Evolutionary conservation across 2,888 invertebrate genomes (phyloP), one percentile per base, ranked within the genome.

Genomic region (Sphinx pinastri): DNA sequence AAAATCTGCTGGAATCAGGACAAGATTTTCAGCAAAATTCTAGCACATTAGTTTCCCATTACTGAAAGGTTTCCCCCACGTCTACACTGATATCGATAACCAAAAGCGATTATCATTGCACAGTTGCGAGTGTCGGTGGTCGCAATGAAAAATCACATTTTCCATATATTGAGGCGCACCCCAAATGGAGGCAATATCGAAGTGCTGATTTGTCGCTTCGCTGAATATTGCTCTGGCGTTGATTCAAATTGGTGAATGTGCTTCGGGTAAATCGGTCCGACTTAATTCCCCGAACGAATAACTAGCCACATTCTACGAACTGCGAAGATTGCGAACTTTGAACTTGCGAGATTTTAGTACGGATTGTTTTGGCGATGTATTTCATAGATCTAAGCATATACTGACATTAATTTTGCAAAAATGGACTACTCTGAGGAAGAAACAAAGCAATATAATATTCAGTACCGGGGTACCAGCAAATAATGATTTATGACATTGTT

Each of bases 111-210:
- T 49, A 63, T 47, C 6, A 49, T 47, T 19, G 11, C 4, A 54
- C 8, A 19, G 49, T 63, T 49, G 19, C 47, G 45, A 38, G 8
- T n/a, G 57, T 47, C 16, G 71, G 76, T 75, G 71, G 67, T 77
- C 77, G 86, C 86, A 85, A 88, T 88, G 86, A 90, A 91, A 91
- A 92, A 91, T 90, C 87, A 75, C 83, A 90, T 91, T 91, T 90
- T 86, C 84, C 87, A 88, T 90, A 88, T 90, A 89, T 90, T 88
- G 89, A 90, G 86, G 88, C 87, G 87, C 84, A 88, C 84, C 86
- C 88, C 89, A 92, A 92, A 92, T 92, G 89, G 91, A 92, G 93
- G 92, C 91, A 93, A 93, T 93, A 92, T 92, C 88, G 92, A 87
- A 91, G 90, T 93, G 90, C 91, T 91, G 93, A 93, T 93, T 93